Conservation (phyloP, 2,888 invertebrate genomes). For the Folsomia candida region DNA sequence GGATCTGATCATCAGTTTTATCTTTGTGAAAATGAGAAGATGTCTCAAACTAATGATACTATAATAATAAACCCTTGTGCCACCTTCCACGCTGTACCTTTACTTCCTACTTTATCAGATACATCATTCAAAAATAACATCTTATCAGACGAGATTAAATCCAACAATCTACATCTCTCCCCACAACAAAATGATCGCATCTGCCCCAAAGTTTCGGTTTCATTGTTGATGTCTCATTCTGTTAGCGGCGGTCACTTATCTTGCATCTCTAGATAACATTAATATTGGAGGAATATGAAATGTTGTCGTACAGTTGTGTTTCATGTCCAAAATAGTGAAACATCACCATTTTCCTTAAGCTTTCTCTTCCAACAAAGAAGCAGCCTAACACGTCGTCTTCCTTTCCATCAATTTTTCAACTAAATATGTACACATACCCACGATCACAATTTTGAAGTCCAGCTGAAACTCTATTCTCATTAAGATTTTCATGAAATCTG, state of each 20-base stretch:
- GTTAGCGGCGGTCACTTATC: not conserved
- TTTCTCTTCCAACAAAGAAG: not conserved
- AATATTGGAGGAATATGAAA: not conserved
- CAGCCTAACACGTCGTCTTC: too few species aligned
- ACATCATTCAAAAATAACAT: not conserved
- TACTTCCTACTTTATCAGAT: too few species aligned
- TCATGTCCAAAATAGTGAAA: too few species aligned
- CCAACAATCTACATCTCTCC: not conserved
- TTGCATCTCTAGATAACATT: not conserved
- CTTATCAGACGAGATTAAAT: not conserved
- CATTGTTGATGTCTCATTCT: not conserved
- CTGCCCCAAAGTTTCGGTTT: not conserved
- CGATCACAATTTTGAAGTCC: not conserved
- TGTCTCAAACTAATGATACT: not conserved
- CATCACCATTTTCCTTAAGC: too few species aligned
- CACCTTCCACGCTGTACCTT: too few species aligned
- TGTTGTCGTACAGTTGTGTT: not conserved
- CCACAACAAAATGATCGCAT: conserved; percentile 4
- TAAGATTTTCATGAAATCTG: not conserved
- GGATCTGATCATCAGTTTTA: not conserved
- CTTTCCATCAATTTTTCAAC: too few species aligned
- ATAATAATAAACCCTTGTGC: too few species aligned
- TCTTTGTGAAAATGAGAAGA: not conserved
- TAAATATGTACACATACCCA: not conserved
- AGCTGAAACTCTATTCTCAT: not conserved